These are phyloP conservation scores for Plebejus anna DNA, from an alignment of 2,888 invertebrate genomes.

Conservation along the genomic window DNA sequence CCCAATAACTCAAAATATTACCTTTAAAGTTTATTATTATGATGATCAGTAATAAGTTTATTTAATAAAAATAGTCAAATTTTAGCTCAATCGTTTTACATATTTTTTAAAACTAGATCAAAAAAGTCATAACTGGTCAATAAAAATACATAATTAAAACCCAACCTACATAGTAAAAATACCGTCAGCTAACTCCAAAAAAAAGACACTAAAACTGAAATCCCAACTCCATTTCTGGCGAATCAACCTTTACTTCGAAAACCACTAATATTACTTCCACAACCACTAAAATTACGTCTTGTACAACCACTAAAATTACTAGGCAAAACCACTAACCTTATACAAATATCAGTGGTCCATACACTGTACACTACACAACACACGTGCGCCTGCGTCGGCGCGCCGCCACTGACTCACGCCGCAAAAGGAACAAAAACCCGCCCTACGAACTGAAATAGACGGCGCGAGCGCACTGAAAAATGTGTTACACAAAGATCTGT, in stretches of 20 bases:
- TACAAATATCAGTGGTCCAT: neutral
- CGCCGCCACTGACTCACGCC: slow-evolving; percentile 71
- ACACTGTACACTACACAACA: slow-evolving; percentile 39
- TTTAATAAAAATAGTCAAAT: no score
- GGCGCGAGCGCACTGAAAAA: slow-evolving; percentile 74
- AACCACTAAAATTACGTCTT: neutral
- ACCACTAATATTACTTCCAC: neutral
- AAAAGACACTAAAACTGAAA: neutral
- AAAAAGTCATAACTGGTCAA: neutral
- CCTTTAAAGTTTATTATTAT: no score
- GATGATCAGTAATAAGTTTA: no score
- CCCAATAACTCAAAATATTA: no score
- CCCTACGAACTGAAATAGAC: slow-evolving; percentile 61
- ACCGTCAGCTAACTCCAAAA: neutral
- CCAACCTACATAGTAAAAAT: neutral
- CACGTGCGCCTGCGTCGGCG: slow-evolving; percentile 65
- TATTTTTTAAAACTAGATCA: neutral
- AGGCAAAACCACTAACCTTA: neutral
- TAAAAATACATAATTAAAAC: neutral
- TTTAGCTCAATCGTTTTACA: no score
- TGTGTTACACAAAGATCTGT: slow-evolving; percentile 44
- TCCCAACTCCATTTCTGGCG: neutral
- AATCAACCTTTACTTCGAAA: neutral
- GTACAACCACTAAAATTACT: no score
- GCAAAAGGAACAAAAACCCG: slow-evolving; percentile 78